Evolutionary conservation across 2,888 invertebrate species (phyloP).

Genomic region (Aradus depressus): DNA sequence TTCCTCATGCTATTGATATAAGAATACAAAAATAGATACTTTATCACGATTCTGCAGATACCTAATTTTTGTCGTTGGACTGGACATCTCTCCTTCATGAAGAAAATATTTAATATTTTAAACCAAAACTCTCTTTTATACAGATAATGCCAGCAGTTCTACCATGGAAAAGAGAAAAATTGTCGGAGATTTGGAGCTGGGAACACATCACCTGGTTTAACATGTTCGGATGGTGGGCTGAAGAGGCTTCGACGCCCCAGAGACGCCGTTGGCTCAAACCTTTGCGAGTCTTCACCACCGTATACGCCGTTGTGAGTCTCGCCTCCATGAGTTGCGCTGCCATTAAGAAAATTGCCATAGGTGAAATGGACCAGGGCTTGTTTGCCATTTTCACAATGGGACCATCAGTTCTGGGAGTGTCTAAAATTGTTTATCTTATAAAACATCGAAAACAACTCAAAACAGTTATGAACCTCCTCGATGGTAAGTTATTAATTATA

Average conservation of each 20-base stretch:
- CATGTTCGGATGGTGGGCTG: constrained; percentile 23
- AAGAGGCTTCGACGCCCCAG: constrained; percentile 11
- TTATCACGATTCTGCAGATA: no score
- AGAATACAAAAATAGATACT: no score
- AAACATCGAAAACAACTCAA: constrained; percentile 8
- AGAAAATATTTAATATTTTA: no score
- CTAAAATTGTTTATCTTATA: constrained; percentile 13
- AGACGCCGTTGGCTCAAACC: neutral
- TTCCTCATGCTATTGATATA: no score
- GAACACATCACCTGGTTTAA: constrained; percentile 14
- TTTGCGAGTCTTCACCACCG: constrained; percentile 4
- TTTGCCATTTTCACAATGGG: constrained; percentile 20
- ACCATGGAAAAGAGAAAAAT: constrained; percentile 8
- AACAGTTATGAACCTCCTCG: constrained; percentile 15
- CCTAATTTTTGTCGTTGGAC: no score
- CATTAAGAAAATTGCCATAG: constrained; percentile 3
- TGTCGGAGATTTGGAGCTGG: constrained; percentile 21
- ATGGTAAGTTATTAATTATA: constrained; percentile 19
- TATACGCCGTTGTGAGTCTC: constrained; percentile 7
- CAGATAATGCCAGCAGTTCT: no score
- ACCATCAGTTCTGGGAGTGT: constrained; percentile 14
- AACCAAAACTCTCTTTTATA: no score
- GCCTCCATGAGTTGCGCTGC: constrained; percentile 11
- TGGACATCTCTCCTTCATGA: no score
- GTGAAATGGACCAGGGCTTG: constrained; percentile 17